These are phyloP conservation scores for Nothoprocta pentlandii DNA, from an alignment of 2,113 vertebrate genomes.

Conservation along the genomic window DNA sequence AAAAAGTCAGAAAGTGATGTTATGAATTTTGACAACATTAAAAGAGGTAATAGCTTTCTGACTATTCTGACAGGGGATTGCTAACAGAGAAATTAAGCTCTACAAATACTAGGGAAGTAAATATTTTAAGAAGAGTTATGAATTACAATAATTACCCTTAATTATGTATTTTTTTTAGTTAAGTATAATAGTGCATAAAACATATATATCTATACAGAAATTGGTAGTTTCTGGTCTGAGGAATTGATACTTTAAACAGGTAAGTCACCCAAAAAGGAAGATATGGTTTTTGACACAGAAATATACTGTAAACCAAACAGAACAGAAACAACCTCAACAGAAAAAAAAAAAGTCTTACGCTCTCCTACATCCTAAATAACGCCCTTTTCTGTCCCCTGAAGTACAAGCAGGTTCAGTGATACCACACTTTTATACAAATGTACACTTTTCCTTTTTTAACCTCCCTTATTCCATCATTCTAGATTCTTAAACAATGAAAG, in stretches of 20 bases:
- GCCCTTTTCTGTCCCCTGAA: background rate
- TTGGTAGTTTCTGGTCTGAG: background rate
- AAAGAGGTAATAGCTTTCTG: background rate
- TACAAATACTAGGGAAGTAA: background rate
- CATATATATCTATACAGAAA: background rate
- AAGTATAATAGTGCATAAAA: background rate
- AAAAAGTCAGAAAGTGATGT: background rate
- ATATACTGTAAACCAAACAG: background rate
- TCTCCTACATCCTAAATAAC: background rate
- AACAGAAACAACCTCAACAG: background rate
- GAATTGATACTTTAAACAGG: background rate
- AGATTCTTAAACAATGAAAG: background rate
- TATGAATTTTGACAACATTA: background rate
- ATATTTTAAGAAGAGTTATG: background rate
- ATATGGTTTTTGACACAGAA: background rate
- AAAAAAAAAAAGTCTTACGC: background rate
- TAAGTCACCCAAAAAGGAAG: background rate
- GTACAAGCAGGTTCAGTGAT: background rate
- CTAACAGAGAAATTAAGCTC: background rate
- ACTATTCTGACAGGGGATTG: background rate
- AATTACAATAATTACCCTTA: background rate
- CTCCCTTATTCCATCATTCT: background rate
- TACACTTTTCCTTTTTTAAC: background rate
- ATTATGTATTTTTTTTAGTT: background rate
- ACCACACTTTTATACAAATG: background rate